Percentiles rank a stretch among this genome's conserved stretches.
phyloP scores from a whole-genome alignment of 2,797 vertebrate species.

The Syngnathus rostellatus region DNA sequence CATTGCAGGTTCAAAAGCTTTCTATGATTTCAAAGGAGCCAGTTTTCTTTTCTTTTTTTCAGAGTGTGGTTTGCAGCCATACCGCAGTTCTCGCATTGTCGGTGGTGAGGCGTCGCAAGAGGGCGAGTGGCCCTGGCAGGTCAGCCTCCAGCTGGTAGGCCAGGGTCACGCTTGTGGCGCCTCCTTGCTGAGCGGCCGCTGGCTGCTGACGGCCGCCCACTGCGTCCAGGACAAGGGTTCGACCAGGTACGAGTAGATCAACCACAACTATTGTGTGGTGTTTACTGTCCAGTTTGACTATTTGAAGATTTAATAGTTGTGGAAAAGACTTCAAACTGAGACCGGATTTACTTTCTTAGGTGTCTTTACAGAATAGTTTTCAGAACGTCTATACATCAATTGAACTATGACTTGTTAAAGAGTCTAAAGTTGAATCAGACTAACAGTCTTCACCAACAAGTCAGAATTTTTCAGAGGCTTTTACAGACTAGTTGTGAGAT shows the following conservation, averaged over 20 bases:
- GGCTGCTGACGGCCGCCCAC: constrained; percentile 88
- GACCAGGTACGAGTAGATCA: constrained; percentile 52
- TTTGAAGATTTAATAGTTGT: too few species aligned
- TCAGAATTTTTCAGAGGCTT: too few species aligned
- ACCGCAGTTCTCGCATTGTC: constrained; percentile 73
- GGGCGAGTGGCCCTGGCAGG: constrained; percentile 94
- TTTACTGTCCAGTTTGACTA: too few species aligned
- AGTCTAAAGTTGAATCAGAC: too few species aligned
- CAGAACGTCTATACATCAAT: too few species aligned
- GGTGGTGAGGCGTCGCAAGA: constrained; percentile 68
- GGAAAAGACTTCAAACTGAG: too few species aligned
- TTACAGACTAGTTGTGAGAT: too few species aligned
- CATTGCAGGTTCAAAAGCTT: not conserved
- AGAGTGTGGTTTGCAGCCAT: constrained; percentile 76
- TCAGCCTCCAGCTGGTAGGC: constrained; percentile 77
- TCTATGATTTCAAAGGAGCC: not conserved
- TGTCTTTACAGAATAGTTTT: too few species aligned
- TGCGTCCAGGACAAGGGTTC: constrained; percentile 69
- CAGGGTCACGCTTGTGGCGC: constrained; percentile 80
- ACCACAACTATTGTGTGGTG: too few species aligned
- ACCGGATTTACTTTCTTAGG: too few species aligned
- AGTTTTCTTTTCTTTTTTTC: constrained; percentile 3
- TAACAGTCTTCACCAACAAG: too few species aligned
- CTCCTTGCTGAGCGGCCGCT: constrained; percentile 73
- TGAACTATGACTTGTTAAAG: too few species aligned